Percentiles rank a stretch among this genome's conserved stretches.
Evolutionary conservation across 1,140 invertebrate genomes (phyloP).

Genomic region (Hesperophylax magnus): DNA sequence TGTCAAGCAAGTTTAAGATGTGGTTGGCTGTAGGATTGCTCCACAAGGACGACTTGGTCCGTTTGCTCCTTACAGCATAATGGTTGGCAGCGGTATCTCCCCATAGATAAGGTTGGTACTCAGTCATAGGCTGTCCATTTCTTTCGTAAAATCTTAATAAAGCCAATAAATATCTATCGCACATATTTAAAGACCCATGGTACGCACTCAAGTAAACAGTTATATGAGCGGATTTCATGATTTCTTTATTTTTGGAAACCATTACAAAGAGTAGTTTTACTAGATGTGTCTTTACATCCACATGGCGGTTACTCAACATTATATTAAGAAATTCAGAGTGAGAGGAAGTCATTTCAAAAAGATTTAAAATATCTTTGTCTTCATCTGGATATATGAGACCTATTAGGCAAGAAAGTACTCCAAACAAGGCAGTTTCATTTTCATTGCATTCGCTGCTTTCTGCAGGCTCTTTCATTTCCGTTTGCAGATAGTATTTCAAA

Average conservation of each 20-base stretch:
- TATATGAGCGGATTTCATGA: conserved; percentile 76
- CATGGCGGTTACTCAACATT: conserved; percentile 70
- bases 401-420: conserved; percentile 71
- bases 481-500: conserved; percentile 76
- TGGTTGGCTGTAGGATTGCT: conserved; percentile 79
- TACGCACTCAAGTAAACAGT: conserved; percentile 82
- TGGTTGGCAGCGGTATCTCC: conserved; percentile 82
- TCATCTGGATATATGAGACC: conserved; percentile 71
- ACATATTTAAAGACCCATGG: conserved; percentile 75
- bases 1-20: conserved; percentile 79
- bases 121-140: conserved; percentile 72
- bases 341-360: conserved; percentile 82
- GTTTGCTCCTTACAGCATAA: conserved; percentile 79
- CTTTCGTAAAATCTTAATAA: conserved; percentile 77
- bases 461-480: conserved; percentile 64
- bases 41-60: conserved; percentile 71
- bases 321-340: conserved; percentile 82
- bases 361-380: conserved; percentile 70
- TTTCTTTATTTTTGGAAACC: conserved; percentile 72
- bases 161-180: conserved; percentile 76
- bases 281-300: conserved; percentile 73
- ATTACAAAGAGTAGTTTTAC: conserved; percentile 75
- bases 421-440: conserved; percentile 67
- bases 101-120: conserved; percentile 85
- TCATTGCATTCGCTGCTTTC: conserved; percentile 52